phyloP scores from a whole-genome alignment of 2,797 vertebrate species.

The Myotis daubentonii region DNA sequence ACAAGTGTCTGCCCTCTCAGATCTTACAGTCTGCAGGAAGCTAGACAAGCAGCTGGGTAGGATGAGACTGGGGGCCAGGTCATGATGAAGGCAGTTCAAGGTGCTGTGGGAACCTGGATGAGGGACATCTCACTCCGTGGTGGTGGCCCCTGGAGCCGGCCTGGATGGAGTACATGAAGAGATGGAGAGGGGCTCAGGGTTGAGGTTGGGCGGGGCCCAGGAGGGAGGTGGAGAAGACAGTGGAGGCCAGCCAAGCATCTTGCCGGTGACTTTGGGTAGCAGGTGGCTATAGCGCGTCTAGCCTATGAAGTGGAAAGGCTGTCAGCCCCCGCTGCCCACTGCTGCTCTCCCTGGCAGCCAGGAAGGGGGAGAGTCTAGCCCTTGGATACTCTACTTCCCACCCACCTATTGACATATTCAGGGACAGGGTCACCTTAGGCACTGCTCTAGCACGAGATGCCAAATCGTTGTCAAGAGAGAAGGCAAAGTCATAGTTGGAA shows the following conservation, averaged over 20 bases:
- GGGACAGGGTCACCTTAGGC: not conserved
- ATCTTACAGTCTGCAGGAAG: not conserved
- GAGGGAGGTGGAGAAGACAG: not conserved
- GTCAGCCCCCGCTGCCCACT: not conserved
- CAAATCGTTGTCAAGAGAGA: not conserved
- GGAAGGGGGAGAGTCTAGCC: not conserved
- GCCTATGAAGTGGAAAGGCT: not conserved
- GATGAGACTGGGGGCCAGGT: not conserved
- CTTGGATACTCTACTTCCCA: not conserved
- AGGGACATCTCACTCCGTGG: not conserved
- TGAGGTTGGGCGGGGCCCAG: not conserved
- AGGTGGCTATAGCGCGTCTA: not conserved
- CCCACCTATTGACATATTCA: not conserved
- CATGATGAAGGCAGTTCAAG: not conserved
- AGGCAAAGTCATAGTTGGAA: not conserved
- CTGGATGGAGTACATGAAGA: not conserved
- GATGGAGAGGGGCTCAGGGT: not conserved
- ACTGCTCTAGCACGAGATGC: not conserved
- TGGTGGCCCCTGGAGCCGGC: not conserved
- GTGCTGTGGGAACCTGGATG: not conserved
- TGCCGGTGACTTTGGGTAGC: not conserved
- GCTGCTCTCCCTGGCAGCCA: not conserved
- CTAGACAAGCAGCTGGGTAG: not conserved
- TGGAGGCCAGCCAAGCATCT: not conserved
- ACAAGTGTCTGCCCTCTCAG: not conserved